Conservation (phyloP, 1,140 invertebrate genomes). For the Zaprionus ornatus region DNA sequence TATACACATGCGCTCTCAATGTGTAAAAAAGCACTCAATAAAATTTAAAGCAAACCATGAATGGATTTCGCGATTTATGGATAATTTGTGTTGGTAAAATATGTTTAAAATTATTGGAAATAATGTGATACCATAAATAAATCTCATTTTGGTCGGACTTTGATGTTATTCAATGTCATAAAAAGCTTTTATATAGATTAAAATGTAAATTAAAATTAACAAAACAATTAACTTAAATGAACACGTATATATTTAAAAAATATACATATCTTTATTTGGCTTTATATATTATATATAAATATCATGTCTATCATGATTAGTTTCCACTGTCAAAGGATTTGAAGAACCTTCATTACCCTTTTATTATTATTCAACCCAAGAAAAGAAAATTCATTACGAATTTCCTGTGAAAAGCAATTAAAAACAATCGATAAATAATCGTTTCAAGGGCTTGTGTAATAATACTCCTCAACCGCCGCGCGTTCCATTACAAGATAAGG, state of each 20-base stretch:
- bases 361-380: neutral
- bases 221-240: too few species aligned
- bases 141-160: too few species aligned
- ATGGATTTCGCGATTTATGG: neutral
- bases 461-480: neutral
- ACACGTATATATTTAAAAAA: too few species aligned
- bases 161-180: too few species aligned
- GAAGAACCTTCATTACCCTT: neutral
- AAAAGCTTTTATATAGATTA: too few species aligned
- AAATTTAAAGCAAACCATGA: neutral
- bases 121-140: too few species aligned
- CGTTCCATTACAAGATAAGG: conserved; percentile 9
- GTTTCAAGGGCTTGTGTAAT: neutral
- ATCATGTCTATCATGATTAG: too few species aligned
- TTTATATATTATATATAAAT: too few species aligned
- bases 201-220: too few species aligned
- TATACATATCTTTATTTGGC: too few species aligned
- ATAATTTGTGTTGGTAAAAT: neutral
- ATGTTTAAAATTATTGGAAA: too few species aligned
- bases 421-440: neutral
- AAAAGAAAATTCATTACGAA: neutral
- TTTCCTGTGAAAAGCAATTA: neutral
- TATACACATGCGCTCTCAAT: neutral
- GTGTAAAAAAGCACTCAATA: neutral
- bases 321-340: neutral